Base-by-base conservation (phyloP, 2,888 invertebrate species). In the Ethmia dodecea region DNA sequence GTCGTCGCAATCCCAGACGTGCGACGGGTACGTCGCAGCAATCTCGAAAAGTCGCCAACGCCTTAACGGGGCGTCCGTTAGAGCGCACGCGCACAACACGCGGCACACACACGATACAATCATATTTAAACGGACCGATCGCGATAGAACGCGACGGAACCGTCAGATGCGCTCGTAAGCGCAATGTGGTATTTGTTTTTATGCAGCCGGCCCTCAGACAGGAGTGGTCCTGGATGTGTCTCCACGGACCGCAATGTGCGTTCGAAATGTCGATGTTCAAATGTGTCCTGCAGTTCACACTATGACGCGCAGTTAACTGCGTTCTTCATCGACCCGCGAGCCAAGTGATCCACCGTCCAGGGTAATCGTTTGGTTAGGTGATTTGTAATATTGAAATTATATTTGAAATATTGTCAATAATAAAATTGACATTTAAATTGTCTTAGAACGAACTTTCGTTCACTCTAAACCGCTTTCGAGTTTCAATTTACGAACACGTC, bases 231-330 rank as follows among this genome's bases (percentile, higher is more conserved):
- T 63, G 54, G 55, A 74, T 28, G 28, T 61, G 65, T 72, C 54
- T 71, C 72, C 79, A 66, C 62, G 69, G 73, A 79, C 80, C 80
- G 86, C 88, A 79, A 88, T 87, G 70, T 88, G 88, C 88, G 87
- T 89, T 89, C 88, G 74, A 89, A 88, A 78, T 77, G 80, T 89
- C 88, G 86, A 88, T 88, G 88, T 79, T 90, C 80, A 80, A 49
- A 54, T 81, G 86, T 84, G 80, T 83, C 72, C 76, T 83, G 80
- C 81, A 75, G 62, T 71, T 81, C 77, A 79, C 76, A 79, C 57
- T 68, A 61, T 67, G 62, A 60, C 71, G 61, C 76, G 72, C 74
- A 72, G 62, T 67, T 75, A 55, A 60, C 83, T 88, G 86, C 88
- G 87, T 83, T 87, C 86, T 88, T 88, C 88, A 88, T 88, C 87